Evolutionary conservation across 2,888 invertebrate genomes (phyloP).

Genomic region (Monochamus alternatus): DNA sequence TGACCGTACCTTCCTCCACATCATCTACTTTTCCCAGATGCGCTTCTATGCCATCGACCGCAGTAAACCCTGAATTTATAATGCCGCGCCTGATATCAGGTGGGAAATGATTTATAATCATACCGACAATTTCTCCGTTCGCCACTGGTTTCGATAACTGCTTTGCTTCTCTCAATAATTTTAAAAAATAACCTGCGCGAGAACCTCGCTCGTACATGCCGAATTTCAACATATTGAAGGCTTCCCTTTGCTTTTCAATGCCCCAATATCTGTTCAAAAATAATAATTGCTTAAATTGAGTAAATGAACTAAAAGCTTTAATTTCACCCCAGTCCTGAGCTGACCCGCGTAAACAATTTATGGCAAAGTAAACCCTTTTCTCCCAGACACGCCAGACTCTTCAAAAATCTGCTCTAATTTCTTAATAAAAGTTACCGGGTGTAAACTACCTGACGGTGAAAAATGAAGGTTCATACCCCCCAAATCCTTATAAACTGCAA

Average conservation of each 20-base stretch:
- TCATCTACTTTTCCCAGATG: conserved; percentile 37
- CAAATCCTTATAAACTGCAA: conserved; percentile 28
- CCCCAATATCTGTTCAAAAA: conserved; percentile 40
- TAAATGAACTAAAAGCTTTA: conserved; percentile 34
- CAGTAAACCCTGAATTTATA: conserved; percentile 30
- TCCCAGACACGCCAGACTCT: conserved; percentile 38
- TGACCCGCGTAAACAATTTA: conserved; percentile 37
- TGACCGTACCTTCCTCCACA: conserved; percentile 21
- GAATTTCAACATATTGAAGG: conserved; percentile 35
- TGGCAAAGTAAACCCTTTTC: conserved; percentile 32
- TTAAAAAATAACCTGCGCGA: conserved; percentile 44
- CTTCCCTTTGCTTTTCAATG: conserved; percentile 36
- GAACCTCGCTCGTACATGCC: conserved; percentile 38
- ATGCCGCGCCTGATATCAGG: conserved; percentile 39
- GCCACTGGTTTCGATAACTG: conserved; percentile 29
- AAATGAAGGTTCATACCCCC: conserved; percentile 31
- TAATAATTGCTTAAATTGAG: conserved; percentile 32
- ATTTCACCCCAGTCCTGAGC: conserved; percentile 40
- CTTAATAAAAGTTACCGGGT: conserved; percentile 36
- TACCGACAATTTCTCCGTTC: conserved; percentile 30
- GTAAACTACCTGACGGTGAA: conserved; percentile 30
- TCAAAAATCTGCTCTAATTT: conserved; percentile 37
- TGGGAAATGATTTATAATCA: conserved; percentile 36
- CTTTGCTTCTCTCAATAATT: conserved; percentile 28
- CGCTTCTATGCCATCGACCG: conserved; percentile 37